phyloP scores from a whole-genome alignment of 2,113 vertebrate species.

The Merops nubicus region DNA sequence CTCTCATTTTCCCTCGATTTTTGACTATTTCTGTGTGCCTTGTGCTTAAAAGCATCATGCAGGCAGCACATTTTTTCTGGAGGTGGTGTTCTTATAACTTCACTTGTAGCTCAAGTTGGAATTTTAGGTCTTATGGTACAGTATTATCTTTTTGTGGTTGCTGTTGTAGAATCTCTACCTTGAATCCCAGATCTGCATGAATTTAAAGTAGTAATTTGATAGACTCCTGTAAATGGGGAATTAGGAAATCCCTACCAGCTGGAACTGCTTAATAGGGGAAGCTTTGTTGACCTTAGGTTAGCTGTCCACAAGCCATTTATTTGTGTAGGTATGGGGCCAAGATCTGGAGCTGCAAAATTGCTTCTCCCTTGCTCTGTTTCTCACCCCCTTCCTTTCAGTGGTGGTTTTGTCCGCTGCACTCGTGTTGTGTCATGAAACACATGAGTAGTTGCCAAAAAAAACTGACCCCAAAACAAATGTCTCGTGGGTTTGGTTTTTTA shows the following conservation, averaged over 20 bases:
- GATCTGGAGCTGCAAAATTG: neutral
- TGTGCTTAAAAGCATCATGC: neutral
- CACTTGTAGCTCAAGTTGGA: neutral
- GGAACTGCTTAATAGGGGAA: conserved; percentile 22
- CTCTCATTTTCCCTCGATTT: conserved; percentile 17
- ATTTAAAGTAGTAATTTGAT: conserved; percentile 10
- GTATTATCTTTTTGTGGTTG: neutral
- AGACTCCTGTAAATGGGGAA: neutral
- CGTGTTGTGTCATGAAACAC: neutral
- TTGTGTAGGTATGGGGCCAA: conserved; percentile 11
- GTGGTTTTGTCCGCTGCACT: neutral
- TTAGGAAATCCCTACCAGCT: conserved; percentile 21
- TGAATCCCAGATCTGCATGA: neutral
- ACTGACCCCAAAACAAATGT: neutral
- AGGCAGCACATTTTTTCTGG: neutral
- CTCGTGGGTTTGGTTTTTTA: too few relatives aligned
- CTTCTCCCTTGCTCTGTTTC: neutral
- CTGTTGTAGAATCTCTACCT: neutral
- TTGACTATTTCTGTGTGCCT: neutral
- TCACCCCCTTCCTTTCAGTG: neutral
- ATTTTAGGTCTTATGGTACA: neutral
- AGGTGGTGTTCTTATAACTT: neutral
- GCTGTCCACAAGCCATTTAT: conserved; percentile 23
- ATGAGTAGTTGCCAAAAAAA: neutral
- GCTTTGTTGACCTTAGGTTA: conserved; percentile 34